Evolutionary conservation across 1,140 invertebrate genomes (phyloP), one percentile per base, ranked within the genome.

Genomic region (Drosophila takahashii): DNA sequence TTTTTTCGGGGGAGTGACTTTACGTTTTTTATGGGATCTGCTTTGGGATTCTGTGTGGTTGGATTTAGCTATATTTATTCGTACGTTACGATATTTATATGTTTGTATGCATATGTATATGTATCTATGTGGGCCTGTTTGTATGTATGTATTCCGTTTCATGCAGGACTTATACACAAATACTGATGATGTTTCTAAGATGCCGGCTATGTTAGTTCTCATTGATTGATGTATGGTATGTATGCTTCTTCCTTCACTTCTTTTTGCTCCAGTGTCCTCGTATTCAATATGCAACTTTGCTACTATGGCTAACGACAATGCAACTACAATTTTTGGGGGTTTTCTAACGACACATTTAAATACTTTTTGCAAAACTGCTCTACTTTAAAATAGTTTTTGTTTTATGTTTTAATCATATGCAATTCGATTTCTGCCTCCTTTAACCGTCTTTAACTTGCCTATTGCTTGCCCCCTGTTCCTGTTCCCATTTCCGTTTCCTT

Each of bases 341-440:
- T 81, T 69, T 64, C 83, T 87, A 87, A 87, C 83, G 83, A 87
- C 83, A 87, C 83, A 87, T 87, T 87, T 87, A 87, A 87, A 87
- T 87, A 87, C 67, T 71, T 76, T 75, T 67, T 41, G 81, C 84
- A 86, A 87, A 87, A 89, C 83, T 87, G 83, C 83, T 87, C 83
- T 89, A 87, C 83, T 72, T 87, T 87, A 87, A 87, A 87, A 87
- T 89, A 87, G 84, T 87, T 79, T 81, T 89, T 71, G 26, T 61
- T 65, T 85, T 65, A 37, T 36, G 71, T 70, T 62, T 66, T 67
- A 51, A 78, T 89, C 84, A 79, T 87, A 89, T 79, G 83, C 83
- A 81, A 87, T 57, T 61, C 67, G 51, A 64, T 84, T 78, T 84
- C 52, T 45, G 61, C 67, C 59, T 29, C 34, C 10, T 18, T n/a